Evolutionary conservation across 2,113 vertebrate genomes (phyloP).

Genomic region (Kryptolebias marmoratus): DNA sequence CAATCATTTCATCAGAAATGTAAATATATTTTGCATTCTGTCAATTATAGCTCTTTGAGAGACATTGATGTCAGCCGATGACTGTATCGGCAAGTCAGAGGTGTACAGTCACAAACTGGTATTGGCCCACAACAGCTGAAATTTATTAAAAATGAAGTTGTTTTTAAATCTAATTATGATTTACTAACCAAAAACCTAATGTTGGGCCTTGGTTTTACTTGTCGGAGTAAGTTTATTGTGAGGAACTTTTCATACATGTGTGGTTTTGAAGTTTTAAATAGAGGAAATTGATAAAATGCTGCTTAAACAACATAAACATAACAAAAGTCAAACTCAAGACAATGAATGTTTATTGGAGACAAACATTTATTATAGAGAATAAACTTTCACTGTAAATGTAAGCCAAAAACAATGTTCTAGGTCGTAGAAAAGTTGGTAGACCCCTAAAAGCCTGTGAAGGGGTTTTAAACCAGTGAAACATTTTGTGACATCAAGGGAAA

Average conservation of each 20-base stretch:
- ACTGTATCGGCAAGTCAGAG: too few species aligned
- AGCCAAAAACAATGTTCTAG: background rate
- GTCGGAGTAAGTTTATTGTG: background rate
- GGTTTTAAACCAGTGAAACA: conserved; percentile 8
- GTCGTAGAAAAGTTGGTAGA: background rate
- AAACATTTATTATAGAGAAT: background rate
- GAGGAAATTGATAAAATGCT: background rate
- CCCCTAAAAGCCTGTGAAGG: background rate
- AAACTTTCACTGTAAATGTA: background rate
- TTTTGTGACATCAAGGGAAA: conserved; percentile 3
- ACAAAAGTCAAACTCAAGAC: background rate
- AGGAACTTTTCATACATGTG: background rate
- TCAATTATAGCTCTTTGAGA: too few species aligned
- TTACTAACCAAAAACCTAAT: too few species aligned
- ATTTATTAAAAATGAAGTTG: too few species aligned
- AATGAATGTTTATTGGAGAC: background rate
- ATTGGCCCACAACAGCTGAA: too few species aligned
- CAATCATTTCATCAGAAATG: too few species aligned
- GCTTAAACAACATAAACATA: background rate
- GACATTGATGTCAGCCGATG: too few species aligned
- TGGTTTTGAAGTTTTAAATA: background rate
- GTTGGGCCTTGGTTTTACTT: background rate
- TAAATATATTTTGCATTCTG: too few species aligned
- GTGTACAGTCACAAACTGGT: too few species aligned
- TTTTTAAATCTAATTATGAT: background rate